Base-by-base conservation (phyloP, 2,888 invertebrate genomes). In the Rhabditophanes sp. region DNA sequence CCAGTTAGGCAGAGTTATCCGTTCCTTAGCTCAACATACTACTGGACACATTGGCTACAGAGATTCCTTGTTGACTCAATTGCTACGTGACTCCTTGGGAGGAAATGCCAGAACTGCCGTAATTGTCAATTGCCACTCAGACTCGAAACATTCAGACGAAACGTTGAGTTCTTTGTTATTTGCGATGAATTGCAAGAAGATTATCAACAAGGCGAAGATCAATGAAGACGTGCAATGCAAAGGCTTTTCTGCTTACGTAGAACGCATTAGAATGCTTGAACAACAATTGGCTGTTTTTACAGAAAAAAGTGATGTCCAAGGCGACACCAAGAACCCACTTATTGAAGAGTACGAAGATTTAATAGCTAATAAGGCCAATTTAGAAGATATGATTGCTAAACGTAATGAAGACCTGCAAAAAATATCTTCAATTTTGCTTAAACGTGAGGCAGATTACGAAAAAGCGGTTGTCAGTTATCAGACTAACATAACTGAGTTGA, bases 41-140 rank as follows among this genome's bases (percentile, higher is more conserved):
- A n/a, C n/a, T 2, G 14, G 24, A 45, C 60, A 63, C 39, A 53
- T 68, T n/a, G 65, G 67, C 1, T 69, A 68, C 50, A 52, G 69
- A 14, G 67, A 69, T 36, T 68, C 68, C 1, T 59, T 63, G 30
- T 57, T 69, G 3, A 68, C 67, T n/a, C 67, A 66, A 32, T 54
- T 69, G 6, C 53, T 69, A 12, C 49, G 65, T 60, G 68, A 69
- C 47, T 67, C 68, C 3, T 49, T 69, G 3, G 69, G 69, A 27
- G 69, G 69, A 8, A 69, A 68, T 46, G 64, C 68, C 3, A 62
- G 65, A 37, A 68, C 69, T 5, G 62, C 60, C 21, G 65, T 69
- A 21, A 61, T 69, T 23, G 68, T 68, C 5, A 68, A 67, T 42
- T 54, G 67, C 6, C 69, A 69, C 48, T 66, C 68, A 11, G 65